Evolutionary conservation across 2,797 vertebrate species (phyloP).

Genomic region (Rhinogobio ventralis): DNA sequence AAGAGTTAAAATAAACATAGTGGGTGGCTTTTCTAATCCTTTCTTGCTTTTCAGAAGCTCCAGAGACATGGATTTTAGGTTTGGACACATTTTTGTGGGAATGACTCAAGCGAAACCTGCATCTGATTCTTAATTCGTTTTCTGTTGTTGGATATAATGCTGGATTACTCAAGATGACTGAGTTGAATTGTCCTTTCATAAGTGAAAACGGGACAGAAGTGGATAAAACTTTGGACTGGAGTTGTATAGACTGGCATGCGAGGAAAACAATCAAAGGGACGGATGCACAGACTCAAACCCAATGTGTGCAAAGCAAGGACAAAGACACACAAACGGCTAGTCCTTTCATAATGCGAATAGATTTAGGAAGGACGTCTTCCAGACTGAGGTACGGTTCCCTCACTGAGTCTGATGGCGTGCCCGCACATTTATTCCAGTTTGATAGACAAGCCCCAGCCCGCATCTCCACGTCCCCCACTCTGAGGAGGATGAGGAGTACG

Average conservation of each 20-base stretch:
- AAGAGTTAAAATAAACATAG: background rate
- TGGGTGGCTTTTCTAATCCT: conserved; percentile 42
- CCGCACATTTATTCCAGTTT: conserved; percentile 79
- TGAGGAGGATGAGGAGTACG: conserved; percentile 84
- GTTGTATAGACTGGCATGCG: conserved; percentile 75
- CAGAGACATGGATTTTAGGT: conserved; percentile 20
- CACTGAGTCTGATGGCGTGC: conserved; percentile 63
- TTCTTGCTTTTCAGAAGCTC: conserved; percentile 25
- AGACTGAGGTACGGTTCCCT: conserved; percentile 69
- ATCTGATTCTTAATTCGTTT: conserved; percentile 43
- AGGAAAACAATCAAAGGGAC: conserved; percentile 65
- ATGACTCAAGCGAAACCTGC: background rate
- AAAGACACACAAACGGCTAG: conserved; percentile 77
- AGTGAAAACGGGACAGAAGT: conserved; percentile 71
- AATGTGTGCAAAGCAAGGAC: conserved; percentile 59
- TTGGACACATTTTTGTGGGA: conserved; percentile 36
- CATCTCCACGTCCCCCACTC: conserved; percentile 90
- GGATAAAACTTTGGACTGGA: conserved; percentile 75
- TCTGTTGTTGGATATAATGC: conserved; percentile 71
- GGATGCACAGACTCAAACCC: conserved; percentile 76
- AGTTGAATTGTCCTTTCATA: conserved; percentile 71
- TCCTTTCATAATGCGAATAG: conserved; percentile 77
- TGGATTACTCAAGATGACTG: conserved; percentile 75
- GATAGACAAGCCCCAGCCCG: conserved; percentile 82
- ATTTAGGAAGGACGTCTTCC: conserved; percentile 72